Conservation (phyloP, 1,140 invertebrate genomes). For the Vanessa atalanta region DNA sequence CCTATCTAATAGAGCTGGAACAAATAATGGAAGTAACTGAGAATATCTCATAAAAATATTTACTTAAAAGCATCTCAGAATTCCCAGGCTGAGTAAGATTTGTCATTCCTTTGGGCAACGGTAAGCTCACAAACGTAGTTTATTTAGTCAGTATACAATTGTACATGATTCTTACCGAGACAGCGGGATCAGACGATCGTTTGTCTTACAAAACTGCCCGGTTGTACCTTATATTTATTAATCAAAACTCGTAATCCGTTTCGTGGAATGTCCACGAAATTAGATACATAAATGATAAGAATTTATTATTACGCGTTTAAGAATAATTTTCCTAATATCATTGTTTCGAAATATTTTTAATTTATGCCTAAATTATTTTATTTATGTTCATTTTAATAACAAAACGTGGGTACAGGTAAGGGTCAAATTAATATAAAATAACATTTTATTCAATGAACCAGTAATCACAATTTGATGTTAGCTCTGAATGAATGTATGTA, state of each 20-base stretch:
- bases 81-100: constrained; percentile 8
- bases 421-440: no score
- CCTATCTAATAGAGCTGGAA: constrained; percentile 6
- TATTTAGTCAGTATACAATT: constrained; percentile 60
- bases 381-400: no score
- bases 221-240: constrained; percentile 54
- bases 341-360: no score
- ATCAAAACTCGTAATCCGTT: constrained; percentile 36
- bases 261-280: not conserved
- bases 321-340: no score
- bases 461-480: no score
- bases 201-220: constrained; percentile 62
- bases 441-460: no score
- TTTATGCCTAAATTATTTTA: no score
- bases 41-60: constrained; percentile 14
- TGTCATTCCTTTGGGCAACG: constrained; percentile 35
- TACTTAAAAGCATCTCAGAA: constrained; percentile 10
- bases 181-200: constrained; percentile 59
- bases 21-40: constrained; percentile 9
- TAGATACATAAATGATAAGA: no score
- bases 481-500: no score
- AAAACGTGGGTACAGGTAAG: no score
- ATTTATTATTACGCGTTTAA: no score
- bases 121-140: constrained; percentile 53
- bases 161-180: constrained; percentile 52